Evolutionary conservation across 2,797 vertebrate species (phyloP), one percentile per base, ranked within the genome.

Genomic region (Micrastur ruficollis): DNA sequence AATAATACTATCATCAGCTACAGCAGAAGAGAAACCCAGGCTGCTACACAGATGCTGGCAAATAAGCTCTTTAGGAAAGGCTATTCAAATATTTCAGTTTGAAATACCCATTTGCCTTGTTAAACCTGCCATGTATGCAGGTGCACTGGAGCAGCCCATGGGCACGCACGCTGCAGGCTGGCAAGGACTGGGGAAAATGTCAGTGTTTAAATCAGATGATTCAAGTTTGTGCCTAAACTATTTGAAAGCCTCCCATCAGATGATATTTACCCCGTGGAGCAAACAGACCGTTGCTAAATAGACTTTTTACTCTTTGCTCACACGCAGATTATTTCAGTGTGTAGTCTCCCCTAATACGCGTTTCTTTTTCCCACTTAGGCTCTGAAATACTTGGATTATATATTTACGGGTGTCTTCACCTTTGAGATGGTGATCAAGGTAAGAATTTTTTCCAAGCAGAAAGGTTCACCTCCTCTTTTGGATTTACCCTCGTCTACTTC

Each of bases 391-490:
- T 98, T 99, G 98, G 99, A 99, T 98, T 99, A 99, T 58, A 99
- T 99, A 87, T 99, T 99, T 87, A 99, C 99, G 2, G 99, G 99
- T 3, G 99, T 99, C 94, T 99, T 99, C 96, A 99, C 99, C 36
- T 99, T 99, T 94, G 99, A 99, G 98, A 99, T 99, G 99, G 99
- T 99, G 95, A 99, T 99, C 91, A 99, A 99, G 99, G 99, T 99
- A 98, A 98, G 98, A 40, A 21, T 50, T 36, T 79, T 79, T 23
- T 50, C 59, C 55, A 29, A 46, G 80, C 23, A 14, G 32, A 32
- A 47, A 16, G 20, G 32, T 53, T 80, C 63, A n/a, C 11, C 14
- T 75, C 21, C 34, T 50, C 4, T 65, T 53, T 27, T 49, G n/a
- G 50, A 56, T 74, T 66, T 34, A 15, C 10, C 9, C 16, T 56